phyloP scores from a whole-genome alignment of 2,888 invertebrate genomes.

The Clistopyga incitator region DNA sequence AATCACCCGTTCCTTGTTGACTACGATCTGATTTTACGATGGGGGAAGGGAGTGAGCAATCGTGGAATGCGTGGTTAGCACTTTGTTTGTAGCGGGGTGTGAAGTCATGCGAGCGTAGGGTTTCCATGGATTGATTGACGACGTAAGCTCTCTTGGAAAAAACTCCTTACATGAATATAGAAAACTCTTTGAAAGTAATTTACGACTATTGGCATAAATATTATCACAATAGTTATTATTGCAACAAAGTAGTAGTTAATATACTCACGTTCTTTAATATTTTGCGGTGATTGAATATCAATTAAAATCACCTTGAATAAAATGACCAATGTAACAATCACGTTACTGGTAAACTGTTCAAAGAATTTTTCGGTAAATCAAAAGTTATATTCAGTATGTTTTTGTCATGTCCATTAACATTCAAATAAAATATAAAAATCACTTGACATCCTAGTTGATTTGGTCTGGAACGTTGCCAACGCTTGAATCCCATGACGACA shows the following conservation, averaged over 20 bases:
- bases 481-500: background rate
- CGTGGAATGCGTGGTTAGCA: slow-evolving; percentile 18
- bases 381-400: background rate
- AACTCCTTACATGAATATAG: background rate
- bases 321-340: too few relatives aligned
- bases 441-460: background rate
- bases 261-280: background rate
- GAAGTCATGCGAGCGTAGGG: slow-evolving; percentile 17
- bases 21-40: slow-evolving; percentile 10
- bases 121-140: slow-evolving; percentile 3
- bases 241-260: background rate
- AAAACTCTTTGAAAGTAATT: background rate
- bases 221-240: background rate
- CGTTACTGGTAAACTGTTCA: too few relatives aligned
- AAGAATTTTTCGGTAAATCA: too few relatives aligned
- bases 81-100: slow-evolving; percentile 16
- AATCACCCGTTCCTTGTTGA: slow-evolving; percentile 8
- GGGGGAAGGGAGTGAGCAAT: slow-evolving; percentile 13
- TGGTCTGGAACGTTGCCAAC: background rate
- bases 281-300: too few relatives aligned
- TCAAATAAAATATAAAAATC: background rate
- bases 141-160: background rate
- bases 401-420: background rate
- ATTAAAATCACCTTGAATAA: too few relatives aligned
- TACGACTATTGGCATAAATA: background rate